These are phyloP conservation scores for Rhineura floridana DNA, from an alignment of 2,113 vertebrate genomes.

Conservation along the genomic window DNA sequence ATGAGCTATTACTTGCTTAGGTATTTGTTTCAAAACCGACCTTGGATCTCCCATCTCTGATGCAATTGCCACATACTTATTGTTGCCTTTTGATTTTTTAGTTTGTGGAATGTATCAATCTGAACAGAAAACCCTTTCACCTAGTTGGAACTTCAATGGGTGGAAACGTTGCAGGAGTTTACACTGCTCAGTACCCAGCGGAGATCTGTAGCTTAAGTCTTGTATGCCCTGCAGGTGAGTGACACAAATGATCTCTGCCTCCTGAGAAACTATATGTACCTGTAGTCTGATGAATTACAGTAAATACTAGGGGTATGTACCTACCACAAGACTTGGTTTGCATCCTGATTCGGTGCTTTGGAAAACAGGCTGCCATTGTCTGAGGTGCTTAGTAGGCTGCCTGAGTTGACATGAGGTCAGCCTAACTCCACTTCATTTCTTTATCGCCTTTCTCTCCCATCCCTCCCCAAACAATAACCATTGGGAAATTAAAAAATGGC, in stretches of 20 bases:
- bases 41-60: background rate
- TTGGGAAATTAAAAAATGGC: too few relatives aligned
- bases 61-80: conserved; percentile 23
- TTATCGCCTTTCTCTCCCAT: rapidly evolving
- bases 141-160: conserved; percentile 94
- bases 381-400: too few relatives aligned
- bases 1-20: background rate
- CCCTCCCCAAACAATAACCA: too few relatives aligned
- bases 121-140: conserved; percentile 92
- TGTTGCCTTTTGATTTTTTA: conserved; percentile 67
- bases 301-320: too few relatives aligned
- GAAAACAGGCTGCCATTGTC: too few relatives aligned
- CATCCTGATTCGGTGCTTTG: too few relatives aligned
- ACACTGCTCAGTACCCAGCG: conserved; percentile 87
- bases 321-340: too few relatives aligned
- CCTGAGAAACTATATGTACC: background rate
- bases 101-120: conserved; percentile 90
- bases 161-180: conserved; percentile 90
- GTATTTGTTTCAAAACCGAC: conserved; percentile 29
- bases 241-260: rapidly evolving
- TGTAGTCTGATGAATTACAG: background rate
- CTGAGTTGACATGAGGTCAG: too few relatives aligned
- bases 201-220: conserved; percentile 90
- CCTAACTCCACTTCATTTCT: too few relatives aligned
- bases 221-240: conserved; percentile 93